Conservation (phyloP, 1,140 invertebrate species). For the Gryon sp. region DNA sequence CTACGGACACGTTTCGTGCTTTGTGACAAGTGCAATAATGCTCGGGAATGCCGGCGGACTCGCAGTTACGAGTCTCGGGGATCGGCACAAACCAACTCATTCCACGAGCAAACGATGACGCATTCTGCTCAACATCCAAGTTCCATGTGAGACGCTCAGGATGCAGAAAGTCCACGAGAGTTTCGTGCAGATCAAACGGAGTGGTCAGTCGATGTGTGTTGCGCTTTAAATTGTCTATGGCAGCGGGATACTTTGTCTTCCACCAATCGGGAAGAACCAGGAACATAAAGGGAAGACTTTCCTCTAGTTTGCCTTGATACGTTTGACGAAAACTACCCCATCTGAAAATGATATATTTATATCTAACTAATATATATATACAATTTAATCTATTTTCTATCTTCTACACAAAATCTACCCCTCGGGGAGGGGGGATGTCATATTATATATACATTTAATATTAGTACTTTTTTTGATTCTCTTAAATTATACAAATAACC, state of each 20-base stretch:
- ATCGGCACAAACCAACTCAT: slow-evolving; percentile 89
- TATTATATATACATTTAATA: no score
- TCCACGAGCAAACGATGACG: no score
- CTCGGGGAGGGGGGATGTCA: no score
- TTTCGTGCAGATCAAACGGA: slow-evolving; percentile 84
- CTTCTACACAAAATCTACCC: no score
- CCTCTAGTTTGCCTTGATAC: slow-evolving; percentile 84
- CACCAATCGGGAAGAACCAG: slow-evolving; percentile 83
- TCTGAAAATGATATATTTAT: slow-evolving; percentile 38
- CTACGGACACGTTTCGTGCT: slow-evolving; percentile 78
- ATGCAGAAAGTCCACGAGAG: slow-evolving; percentile 82
- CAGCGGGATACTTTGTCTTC: slow-evolving; percentile 76
- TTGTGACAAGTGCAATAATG: slow-evolving; percentile 92
- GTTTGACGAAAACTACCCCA: slow-evolving; percentile 84
- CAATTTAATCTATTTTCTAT: no score
- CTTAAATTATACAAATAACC: no score
- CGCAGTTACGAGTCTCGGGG: slow-evolving; percentile 86
- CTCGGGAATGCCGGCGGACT: slow-evolving; percentile 85
- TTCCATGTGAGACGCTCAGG: slow-evolving; percentile 70
- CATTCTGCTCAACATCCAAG: slow-evolving; percentile 16
- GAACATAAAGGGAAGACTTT: slow-evolving; percentile 84
- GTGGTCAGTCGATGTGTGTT: slow-evolving; percentile 82
- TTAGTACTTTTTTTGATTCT: no score
- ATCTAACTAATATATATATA: neutral
- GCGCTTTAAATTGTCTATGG: slow-evolving; percentile 78